A percentile compares a stretch with the other conserved stretches of the same genome.
phyloP scores from a whole-genome alignment of 2,797 vertebrate genomes.

The Acipenser transmontanus region DNA sequence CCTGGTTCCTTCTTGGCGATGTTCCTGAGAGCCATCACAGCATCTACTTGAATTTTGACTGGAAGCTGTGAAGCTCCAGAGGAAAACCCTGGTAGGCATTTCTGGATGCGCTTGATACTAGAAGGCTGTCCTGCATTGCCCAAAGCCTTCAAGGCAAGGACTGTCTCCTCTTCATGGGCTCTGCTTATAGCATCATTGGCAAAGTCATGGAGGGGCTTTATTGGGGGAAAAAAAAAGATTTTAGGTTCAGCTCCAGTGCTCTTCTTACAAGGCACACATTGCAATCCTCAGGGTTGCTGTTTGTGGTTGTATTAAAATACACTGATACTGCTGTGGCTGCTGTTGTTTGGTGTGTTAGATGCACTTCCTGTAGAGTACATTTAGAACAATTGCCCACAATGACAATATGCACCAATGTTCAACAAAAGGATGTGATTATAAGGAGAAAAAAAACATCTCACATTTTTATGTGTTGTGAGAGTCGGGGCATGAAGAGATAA shows the following conservation, averaged over 20 bases:
- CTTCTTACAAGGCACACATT: no score
- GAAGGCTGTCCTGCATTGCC: conserved; percentile 46
- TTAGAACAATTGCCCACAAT: background rate
- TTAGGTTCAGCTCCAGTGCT: no score
- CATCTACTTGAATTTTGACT: conserved; percentile 23
- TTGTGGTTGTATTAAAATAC: no score
- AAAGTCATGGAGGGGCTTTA: conserved; percentile 44
- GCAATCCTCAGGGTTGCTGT: no score
- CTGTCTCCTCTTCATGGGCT: conserved; percentile 35
- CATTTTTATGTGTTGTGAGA: no score
- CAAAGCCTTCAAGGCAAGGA: conserved; percentile 44
- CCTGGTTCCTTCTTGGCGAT: conserved; percentile 40
- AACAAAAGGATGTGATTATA: background rate
- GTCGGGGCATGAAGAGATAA: no score
- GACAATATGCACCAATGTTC: background rate
- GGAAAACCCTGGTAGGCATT: conserved; percentile 42
- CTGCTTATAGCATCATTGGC: conserved; percentile 38
- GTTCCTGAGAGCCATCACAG: conserved; percentile 43
- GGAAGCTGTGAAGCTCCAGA: conserved; percentile 28
- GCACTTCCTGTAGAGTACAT: no score
- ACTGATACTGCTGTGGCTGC: no score
- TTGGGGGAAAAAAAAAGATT: conserved; percentile 1
- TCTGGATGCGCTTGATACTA: conserved; percentile 47
- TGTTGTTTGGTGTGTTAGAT: no score
- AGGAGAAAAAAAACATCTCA: background rate